phyloP scores from a whole-genome alignment of 2,797 vertebrate genomes.

The Lemur catta region DNA sequence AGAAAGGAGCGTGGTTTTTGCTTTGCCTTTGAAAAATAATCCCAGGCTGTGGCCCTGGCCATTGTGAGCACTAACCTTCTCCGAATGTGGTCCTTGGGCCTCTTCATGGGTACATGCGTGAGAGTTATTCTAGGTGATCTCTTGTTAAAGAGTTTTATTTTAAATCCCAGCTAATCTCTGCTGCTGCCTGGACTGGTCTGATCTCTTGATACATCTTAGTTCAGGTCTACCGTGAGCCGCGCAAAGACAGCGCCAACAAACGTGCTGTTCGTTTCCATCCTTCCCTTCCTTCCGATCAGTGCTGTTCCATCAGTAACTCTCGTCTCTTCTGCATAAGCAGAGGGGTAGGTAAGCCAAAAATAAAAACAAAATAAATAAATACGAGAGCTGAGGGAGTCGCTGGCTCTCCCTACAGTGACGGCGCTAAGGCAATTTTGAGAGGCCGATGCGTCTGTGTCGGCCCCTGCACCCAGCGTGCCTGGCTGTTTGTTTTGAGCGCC shows the following conservation, averaged over 20 bases:
- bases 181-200: slow-evolving; percentile 78
- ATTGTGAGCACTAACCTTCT: slow-evolving; percentile 61
- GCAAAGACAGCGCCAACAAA: slow-evolving; percentile 73
- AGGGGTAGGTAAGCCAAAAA: background rate
- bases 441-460: background rate
- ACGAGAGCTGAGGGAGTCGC: background rate
- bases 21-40: slow-evolving; percentile 7
- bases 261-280: background rate
- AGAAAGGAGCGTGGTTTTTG: background rate
- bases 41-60: background rate
- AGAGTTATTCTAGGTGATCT: slow-evolving; percentile 81
- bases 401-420: background rate
- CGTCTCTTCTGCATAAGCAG: background rate
- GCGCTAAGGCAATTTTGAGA: background rate
- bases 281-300: slow-evolving; percentile 71
- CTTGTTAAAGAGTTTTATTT: slow-evolving; percentile 81
- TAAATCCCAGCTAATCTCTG: slow-evolving; percentile 83
- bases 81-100: slow-evolving; percentile 64
- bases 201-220: slow-evolving; percentile 84
- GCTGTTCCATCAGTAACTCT: slow-evolving; percentile 63
- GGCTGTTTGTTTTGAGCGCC: slow-evolving; percentile 32
- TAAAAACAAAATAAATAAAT: slow-evolving; percentile 25
- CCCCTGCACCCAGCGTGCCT: background rate
- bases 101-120: slow-evolving; percentile 69
- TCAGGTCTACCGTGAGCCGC: slow-evolving; percentile 79